Base-by-base conservation (phyloP, 2,888 invertebrate genomes). In the Sarcophaga subvicina region DNA sequence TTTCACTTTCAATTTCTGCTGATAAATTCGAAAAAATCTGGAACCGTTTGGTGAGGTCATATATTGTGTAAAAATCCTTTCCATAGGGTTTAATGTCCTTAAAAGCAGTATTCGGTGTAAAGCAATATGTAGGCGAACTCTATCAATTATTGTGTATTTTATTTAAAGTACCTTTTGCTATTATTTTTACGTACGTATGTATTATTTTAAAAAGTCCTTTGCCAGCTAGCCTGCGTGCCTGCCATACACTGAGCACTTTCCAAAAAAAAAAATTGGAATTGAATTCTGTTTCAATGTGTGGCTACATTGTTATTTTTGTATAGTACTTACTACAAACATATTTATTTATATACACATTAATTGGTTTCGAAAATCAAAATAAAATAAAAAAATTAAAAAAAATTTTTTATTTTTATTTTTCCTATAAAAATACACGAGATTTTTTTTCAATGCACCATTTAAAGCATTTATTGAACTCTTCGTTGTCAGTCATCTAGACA, bases 231-330 rank as follows among this genome's bases (percentile, higher is more conserved):
- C 54, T 54, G 49, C 12, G 49, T 49, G 14, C 11, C 14, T 49
- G 17, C 17, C 14, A 54, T 73, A 64, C 66, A 27, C 47, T 83
- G 78, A 78, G 60, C 66, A 66, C 66, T 77, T 76, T 60, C 47
- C 45, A 59, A 47, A 25, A 54, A 54, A 14, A 54, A 54, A 14
- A 77, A 77, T 71, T 64, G 37, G 78, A 63, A 80, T 84, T 76
- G 80, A 80, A 60, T 80, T 84, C 64, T 80, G 25, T 17, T 84
- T 80, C 76, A 80, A 80, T 80, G 66, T 84, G 84, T 73, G 76
- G 66, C 80, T 80, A 25, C 78, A 84, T 87, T 87, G 83, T 84
- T 87, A 87, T 87, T 87, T 81, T 83, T 83, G 81, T 84, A 87
- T 84, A 87, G 81, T 78, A 79, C 81, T 80, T 83, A 81, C 80